phyloP scores from a whole-genome alignment of 2,113 vertebrate genomes.

The Calidris pugnax region DNA sequence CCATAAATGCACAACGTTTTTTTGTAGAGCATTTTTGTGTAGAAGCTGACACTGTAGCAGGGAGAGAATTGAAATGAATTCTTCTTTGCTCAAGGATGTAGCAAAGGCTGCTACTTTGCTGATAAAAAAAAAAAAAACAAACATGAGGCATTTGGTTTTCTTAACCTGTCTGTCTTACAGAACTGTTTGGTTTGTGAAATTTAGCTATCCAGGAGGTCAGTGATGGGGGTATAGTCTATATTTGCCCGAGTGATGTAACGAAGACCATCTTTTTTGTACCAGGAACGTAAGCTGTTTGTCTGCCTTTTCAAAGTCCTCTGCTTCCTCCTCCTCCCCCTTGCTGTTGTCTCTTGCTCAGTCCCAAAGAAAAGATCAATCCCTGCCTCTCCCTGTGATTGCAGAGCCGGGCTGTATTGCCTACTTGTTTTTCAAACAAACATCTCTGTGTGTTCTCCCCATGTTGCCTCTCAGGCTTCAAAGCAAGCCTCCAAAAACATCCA shows the following conservation, averaged over 20 bases:
- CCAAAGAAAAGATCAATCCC: not conserved
- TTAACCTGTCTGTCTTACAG: not conserved
- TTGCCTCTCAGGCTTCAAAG: slow-evolving; percentile 24
- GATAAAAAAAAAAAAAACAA: not conserved
- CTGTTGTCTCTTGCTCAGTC: not conserved
- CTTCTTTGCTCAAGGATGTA: not conserved
- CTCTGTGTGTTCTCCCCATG: not conserved
- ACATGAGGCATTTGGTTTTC: not conserved
- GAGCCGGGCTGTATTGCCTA: not conserved
- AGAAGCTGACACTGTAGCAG: not conserved
- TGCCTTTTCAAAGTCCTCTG: not conserved
- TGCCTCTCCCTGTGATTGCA: not conserved
- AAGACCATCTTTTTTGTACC: not conserved
- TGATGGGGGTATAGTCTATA: not conserved
- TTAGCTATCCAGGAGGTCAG: not conserved
- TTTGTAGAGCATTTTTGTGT: not conserved
- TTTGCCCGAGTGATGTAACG: not conserved
- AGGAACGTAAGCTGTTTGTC: not conserved
- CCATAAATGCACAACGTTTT: not conserved
- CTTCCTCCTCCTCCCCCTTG: not conserved
- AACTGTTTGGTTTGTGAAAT: not conserved
- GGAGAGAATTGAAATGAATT: not conserved
- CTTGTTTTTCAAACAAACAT: slow-evolving; percentile 6
- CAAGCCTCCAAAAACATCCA: not conserved
- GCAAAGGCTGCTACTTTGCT: not conserved